Evolutionary conservation across 2,888 invertebrate genomes (phyloP).

Genomic region (Drosophila putrida): DNA sequence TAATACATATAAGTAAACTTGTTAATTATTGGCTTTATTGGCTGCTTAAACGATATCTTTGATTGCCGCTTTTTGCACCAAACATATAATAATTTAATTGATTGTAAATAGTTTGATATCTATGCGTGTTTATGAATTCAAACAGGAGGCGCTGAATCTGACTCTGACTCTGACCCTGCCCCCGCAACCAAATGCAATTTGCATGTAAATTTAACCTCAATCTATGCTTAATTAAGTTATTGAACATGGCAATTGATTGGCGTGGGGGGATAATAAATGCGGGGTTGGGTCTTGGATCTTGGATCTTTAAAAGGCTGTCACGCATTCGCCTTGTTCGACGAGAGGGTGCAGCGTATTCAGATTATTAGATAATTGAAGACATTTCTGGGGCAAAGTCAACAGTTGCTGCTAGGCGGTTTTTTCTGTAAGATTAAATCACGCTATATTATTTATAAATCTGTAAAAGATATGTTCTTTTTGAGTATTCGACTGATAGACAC

Average conservation of each 20-base stretch:
- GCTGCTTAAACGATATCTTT: constrained; percentile 37
- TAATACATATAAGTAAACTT: constrained; percentile 40
- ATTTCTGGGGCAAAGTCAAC: constrained; percentile 48
- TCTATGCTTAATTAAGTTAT: constrained; percentile 69
- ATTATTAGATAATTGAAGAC: constrained; percentile 59
- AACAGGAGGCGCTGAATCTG: constrained; percentile 11
- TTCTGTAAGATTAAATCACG: background rate
- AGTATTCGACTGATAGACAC: background rate
- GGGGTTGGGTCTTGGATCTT: constrained; percentile 20
- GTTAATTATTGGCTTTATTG: constrained; percentile 36
- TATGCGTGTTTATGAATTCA: constrained; percentile 11
- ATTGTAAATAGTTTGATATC: constrained; percentile 17
- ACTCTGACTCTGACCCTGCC: constrained; percentile 7
- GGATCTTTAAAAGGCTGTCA: constrained; percentile 26
- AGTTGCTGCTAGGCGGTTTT: background rate
- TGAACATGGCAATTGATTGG: constrained; percentile 50
- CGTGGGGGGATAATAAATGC: constrained; percentile 18
- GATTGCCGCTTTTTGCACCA: constrained; percentile 10
- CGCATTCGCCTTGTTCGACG: constrained; percentile 30
- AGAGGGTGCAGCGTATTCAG: constrained; percentile 54
- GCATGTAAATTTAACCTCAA: constrained; percentile 48
- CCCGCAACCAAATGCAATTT: constrained; percentile 35
- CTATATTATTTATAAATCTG: constrained; percentile 1
- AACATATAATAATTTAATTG: constrained; percentile 37
- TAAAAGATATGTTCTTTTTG: background rate